These are phyloP conservation scores for Terebella lapidaria DNA, from an alignment of 2,888 invertebrate species.

Conservation along the genomic window DNA sequence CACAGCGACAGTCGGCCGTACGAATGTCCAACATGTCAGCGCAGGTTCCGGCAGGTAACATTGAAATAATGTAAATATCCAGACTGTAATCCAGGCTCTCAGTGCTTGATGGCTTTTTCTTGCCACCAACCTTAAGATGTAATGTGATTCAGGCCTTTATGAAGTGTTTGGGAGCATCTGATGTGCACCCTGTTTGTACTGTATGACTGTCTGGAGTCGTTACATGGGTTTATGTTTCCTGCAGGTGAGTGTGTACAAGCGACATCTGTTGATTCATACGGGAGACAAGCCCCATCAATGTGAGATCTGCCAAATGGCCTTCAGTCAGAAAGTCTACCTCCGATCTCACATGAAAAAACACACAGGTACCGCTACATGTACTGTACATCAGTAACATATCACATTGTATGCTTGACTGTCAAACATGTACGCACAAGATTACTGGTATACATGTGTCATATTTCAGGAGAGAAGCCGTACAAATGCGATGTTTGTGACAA, in stretches of 20 bases:
- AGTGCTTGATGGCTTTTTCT: no score
- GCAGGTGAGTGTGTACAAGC: neutral
- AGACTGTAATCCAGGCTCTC: no score
- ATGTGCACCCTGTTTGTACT: no score
- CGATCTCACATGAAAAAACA: constrained; percentile 46
- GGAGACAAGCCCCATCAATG: constrained; percentile 25
- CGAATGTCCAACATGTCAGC: constrained; percentile 35
- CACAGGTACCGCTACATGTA: constrained; percentile 36
- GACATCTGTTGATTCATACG: constrained; percentile 1
- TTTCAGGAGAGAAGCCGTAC: constrained; percentile 43
- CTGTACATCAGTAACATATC: no score
- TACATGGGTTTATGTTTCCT: no score
- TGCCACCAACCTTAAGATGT: no score
- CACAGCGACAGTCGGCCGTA: constrained; percentile 38
- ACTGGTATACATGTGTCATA: neutral
- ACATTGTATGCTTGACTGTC: no score
- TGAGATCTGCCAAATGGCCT: constrained; percentile 33
- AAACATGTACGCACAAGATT: no score
- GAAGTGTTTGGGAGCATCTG: no score
- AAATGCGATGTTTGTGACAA: constrained; percentile 40
- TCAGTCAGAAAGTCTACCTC: constrained; percentile 44
- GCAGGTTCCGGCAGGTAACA: constrained; percentile 39
- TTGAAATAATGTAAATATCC: no score
- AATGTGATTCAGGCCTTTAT: no score
- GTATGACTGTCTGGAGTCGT: no score